Evolutionary conservation across 2,797 vertebrate genomes (phyloP).

Genomic region (Aselliscus stoliczkanus): DNA sequence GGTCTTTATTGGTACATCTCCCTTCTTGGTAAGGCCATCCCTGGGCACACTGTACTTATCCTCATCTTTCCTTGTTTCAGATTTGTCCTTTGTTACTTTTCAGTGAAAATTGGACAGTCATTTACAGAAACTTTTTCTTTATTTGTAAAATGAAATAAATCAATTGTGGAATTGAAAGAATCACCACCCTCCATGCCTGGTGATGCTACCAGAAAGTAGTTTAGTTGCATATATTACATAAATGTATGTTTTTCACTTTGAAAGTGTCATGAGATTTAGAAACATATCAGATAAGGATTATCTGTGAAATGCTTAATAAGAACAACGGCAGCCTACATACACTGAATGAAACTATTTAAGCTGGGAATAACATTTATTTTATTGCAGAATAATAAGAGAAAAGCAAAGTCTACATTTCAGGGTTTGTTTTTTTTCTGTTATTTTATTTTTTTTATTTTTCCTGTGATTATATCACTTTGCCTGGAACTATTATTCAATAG

Average conservation of each 20-base stretch:
- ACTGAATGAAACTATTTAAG: neutral
- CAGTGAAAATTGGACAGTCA: neutral
- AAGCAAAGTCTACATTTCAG: neutral
- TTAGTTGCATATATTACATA: neutral
- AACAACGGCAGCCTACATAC: neutral
- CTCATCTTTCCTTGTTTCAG: neutral
- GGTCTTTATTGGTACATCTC: neutral
- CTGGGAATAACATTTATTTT: neutral
- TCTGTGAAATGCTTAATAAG: neutral
- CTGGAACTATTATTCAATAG: slow-evolving; percentile 64
- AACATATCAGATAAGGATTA: neutral
- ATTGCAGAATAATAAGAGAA: neutral
- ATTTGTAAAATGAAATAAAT: neutral
- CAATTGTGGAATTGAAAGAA: neutral
- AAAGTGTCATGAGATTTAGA: neutral
- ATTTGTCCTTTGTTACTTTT: neutral
- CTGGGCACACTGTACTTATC: fast-evolving
- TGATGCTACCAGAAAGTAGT: neutral
- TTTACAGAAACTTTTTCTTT: neutral
- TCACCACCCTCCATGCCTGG: neutral
- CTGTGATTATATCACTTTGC: slow-evolving; percentile 58
- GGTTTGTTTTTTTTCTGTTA: neutral
- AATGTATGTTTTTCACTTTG: neutral
- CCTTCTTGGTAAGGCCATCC: neutral
- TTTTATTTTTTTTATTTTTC: neutral